These are phyloP conservation scores for Neodiprion pinetum DNA, from an alignment of 1,140 invertebrate genomes.

Conservation along the genomic window DNA sequence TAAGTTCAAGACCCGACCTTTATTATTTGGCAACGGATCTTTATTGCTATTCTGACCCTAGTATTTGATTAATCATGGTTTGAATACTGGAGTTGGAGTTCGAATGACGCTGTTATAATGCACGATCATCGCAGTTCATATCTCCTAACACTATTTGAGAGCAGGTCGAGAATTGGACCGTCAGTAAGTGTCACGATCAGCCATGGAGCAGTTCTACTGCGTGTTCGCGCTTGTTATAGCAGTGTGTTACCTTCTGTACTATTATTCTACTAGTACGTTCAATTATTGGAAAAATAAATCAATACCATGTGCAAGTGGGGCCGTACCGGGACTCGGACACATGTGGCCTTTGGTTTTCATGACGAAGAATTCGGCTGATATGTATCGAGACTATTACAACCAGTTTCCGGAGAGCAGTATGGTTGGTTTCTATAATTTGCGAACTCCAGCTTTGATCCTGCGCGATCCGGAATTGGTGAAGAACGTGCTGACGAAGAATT, in stretches of 20 bases:
- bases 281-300: constrained; percentile 55
- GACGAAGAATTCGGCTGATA: constrained; percentile 19
- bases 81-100: too few species aligned
- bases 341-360: constrained; percentile 23
- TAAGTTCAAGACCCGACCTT: too few species aligned
- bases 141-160: too few species aligned
- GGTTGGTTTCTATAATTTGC: constrained; percentile 46
- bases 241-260: constrained; percentile 18
- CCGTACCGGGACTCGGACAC: constrained; percentile 30
- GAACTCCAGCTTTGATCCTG: constrained; percentile 42
- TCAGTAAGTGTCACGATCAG: background rate
- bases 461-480: constrained; percentile 51
- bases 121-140: too few species aligned
- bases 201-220: background rate
- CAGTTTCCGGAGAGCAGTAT: constrained; percentile 31
- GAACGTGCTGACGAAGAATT: constrained; percentile 48
- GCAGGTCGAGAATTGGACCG: too few species aligned
- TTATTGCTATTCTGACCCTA: too few species aligned
- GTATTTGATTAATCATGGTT: too few species aligned
- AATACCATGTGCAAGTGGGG: constrained; percentile 48
- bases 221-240: constrained; percentile 7
- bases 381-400: constrained; percentile 28
- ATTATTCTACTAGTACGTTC: constrained; percentile 41
- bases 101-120: too few species aligned
- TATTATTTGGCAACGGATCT: too few species aligned